Percentiles rank a stretch among this genome's conserved stretches.
These are phyloP conservation scores for Lethenteron reissneri DNA, from an alignment of 2,113 vertebrate species.

Conservation along the genomic window DNA sequence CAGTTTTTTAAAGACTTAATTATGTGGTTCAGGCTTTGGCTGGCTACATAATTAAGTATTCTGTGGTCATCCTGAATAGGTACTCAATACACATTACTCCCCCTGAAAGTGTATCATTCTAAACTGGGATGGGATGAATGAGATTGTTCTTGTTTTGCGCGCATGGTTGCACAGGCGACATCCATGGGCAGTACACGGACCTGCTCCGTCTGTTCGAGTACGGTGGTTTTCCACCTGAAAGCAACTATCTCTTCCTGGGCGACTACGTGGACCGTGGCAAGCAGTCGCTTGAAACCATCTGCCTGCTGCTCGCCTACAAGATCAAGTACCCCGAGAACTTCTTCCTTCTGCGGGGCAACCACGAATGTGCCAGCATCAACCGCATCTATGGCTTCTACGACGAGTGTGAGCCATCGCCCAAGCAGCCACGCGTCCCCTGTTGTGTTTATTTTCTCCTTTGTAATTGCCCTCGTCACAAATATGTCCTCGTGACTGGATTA, in stretches of 20 bases:
- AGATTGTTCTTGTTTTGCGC: no score
- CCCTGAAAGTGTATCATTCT: no score
- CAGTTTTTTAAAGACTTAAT: no score
- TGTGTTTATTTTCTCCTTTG: no score
- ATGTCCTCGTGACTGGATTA: no score
- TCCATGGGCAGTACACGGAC: slow-evolving; percentile 95
- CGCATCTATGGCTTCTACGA: slow-evolving; percentile 88
- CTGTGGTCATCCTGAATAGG: no score
- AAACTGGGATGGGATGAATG: no score
- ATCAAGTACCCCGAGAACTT: slow-evolving; percentile 98
- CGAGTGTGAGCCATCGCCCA: slow-evolving; percentile 43
- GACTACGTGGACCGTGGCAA: slow-evolving; percentile 98
- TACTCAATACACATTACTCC: no score
- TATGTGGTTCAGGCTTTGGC: no score
- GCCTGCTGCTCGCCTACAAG: slow-evolving; percentile 87
- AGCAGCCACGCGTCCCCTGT: no score
- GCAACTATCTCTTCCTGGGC: slow-evolving; percentile 91
- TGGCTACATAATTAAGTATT: no score
- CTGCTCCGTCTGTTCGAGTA: slow-evolving; percentile 92
- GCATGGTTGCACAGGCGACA: slow-evolving; percentile 40
- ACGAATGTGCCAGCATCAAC: slow-evolving; percentile 96
- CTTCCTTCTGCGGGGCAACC: slow-evolving; percentile 86
- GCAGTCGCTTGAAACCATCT: slow-evolving; percentile 93
- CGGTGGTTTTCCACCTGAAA: slow-evolving; percentile 87
- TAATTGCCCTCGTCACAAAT: no score